Evolutionary conservation across 1,140 invertebrate genomes (phyloP), one percentile per base, ranked within the genome.

Genomic region (Cotesia typhae): DNA sequence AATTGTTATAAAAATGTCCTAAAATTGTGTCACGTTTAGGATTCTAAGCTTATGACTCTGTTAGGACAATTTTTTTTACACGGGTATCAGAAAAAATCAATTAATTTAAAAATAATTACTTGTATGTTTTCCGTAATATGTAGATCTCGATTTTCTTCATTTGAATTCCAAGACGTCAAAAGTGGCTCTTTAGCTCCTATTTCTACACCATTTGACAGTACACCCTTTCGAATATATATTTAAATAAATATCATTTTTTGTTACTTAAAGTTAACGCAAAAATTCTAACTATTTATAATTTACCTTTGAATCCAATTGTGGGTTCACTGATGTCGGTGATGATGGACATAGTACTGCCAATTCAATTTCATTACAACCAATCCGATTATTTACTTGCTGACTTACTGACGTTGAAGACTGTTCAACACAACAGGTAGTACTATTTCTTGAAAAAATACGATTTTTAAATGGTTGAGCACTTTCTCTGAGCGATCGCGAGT

Each of bases 41-140:
- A 17, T 17, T 17, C 17, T 17, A 17, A 17, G 17, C 17, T 17
- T 17, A 1, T 17, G 17, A 17, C 17, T 41, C 38, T 41, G 1
- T 2, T 4, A 7, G 38, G 1, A 5, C 38, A 41, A 41, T 41
- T 41, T 4, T 41, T 5, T 7, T 41, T 17, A 17, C 17, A 17
- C 17, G 17, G 38, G 38, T 1, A 47, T 6, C 41, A 6, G 10
- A 9, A 47, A 47, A 47, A 47, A 47, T 47, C 10, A 28, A 4
- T 14, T 57, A 57, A 63, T 60, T 4, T 60, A 36, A 41, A 41
- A 28, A 71, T 37, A 70, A 53, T 78, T 83, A 90, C 89, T 85
- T 89, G 87, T 61, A 88, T 87, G 83, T 89, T 89, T 81, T 89
- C 88, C 53, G 86, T 88, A 55, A 89, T 88, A 70, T 85, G 82